phyloP scores from a whole-genome alignment of 2,797 vertebrate species.

The Serranus cabrilla region DNA sequence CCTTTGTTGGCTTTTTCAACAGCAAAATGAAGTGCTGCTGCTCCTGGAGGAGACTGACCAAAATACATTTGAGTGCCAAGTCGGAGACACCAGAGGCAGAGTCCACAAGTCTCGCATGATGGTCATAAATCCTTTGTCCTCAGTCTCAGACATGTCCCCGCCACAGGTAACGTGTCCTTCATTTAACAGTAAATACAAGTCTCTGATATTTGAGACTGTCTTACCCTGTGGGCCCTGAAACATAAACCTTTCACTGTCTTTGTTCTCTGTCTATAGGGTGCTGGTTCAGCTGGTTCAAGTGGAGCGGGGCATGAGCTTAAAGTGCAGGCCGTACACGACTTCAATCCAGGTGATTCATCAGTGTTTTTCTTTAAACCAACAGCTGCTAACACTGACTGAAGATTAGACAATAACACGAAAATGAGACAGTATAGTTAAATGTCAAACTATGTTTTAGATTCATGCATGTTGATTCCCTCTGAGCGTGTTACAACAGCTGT shows the following conservation, averaged over 20 bases:
- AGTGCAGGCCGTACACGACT: slow-evolving; percentile 91
- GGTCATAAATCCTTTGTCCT: slow-evolving; percentile 86
- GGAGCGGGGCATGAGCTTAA: slow-evolving; percentile 76
- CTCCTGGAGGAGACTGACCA: slow-evolving; percentile 83
- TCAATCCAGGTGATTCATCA: slow-evolving; percentile 80
- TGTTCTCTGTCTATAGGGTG: slow-evolving; percentile 60
- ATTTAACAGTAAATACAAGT: not conserved
- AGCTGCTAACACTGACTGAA: not conserved
- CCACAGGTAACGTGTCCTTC: slow-evolving; percentile 66
- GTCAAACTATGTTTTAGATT: not conserved
- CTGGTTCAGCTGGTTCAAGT: slow-evolving; percentile 22
- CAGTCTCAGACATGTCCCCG: slow-evolving; percentile 1
- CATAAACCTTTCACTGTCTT: not conserved
- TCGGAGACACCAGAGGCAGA: slow-evolving; percentile 80
- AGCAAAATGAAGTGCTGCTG: slow-evolving; percentile 89
- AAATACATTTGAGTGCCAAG: slow-evolving; percentile 87
- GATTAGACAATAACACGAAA: not conserved
- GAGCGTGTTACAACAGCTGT: not conserved
- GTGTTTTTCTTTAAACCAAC: not conserved
- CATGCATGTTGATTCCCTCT: not conserved
- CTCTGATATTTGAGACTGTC: not conserved
- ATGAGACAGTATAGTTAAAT: not conserved
- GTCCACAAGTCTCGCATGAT: slow-evolving; percentile 86
- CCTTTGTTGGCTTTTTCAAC: slow-evolving; percentile 26
- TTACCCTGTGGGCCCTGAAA: not conserved